Evolutionary conservation across 2,888 invertebrate genomes (phyloP).

Genomic region (Conops quadrifasciatus): DNA sequence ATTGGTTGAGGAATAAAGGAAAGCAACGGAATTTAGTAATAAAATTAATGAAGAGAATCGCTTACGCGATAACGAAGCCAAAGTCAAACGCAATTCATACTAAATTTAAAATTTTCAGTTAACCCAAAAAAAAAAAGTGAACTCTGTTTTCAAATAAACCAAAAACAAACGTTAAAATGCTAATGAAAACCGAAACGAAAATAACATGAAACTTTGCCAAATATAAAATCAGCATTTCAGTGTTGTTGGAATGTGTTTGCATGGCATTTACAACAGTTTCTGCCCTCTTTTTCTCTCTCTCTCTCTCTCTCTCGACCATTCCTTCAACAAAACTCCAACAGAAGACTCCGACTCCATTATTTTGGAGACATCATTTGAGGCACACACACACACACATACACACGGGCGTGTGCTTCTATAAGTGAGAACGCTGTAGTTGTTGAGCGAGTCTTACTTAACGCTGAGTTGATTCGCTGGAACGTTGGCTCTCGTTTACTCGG

Average conservation of each 20-base stretch:
- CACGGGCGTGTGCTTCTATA: not conserved
- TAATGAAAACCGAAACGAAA: slow-evolving; percentile 14
- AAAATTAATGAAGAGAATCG: no score
- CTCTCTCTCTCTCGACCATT: no score
- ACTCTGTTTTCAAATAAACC: no score
- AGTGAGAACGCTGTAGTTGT: no score
- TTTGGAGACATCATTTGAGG: not conserved
- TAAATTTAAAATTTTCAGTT: no score
- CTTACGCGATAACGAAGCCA: no score
- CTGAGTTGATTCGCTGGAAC: not conserved
- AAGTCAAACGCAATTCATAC: no score
- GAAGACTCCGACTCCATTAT: not conserved
- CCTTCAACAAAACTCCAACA: no score
- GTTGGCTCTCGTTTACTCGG: not conserved
- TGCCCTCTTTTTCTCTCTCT: not conserved
- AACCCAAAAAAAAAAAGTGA: no score
- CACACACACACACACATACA: not conserved
- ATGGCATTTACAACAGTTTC: slow-evolving; percentile 12
- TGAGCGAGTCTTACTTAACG: not conserved
- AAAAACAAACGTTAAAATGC: no score
- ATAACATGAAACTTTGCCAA: slow-evolving; percentile 22
- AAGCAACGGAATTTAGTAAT: no score
- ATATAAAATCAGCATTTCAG: not conserved
- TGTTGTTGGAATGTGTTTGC: not conserved
- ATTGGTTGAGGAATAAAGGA: no score